Base-by-base conservation (phyloP, 1,140 invertebrate species). In the Lordiphosa stackelbergi region DNA sequence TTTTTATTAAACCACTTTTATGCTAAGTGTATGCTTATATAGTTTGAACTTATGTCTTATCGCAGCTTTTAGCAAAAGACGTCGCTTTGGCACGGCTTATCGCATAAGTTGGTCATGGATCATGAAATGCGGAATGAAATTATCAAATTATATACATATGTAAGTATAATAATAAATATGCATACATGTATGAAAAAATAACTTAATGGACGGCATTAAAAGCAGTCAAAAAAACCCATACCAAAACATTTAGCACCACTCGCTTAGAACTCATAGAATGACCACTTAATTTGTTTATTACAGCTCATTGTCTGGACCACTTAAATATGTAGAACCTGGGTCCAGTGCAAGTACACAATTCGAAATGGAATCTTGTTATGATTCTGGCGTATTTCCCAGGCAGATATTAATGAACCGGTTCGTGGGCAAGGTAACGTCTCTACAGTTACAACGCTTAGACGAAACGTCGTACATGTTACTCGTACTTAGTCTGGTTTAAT, bases 361-460 rank as follows among this genome's bases (percentile, higher is more conserved):
- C 6, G 11, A 19, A 45, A 45, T 45, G 34, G 24, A 31, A 46
- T 46, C 43, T 8, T 19, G 19, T 19, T 34, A 46, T 24, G 9
- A 46, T 10, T 35, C 16, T 5, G 11, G 38, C 24, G 72, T 69
- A 53, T 69, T 77, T 77, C 64, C 73, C 73, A 72, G 68, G 3
- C 52, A 41, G 60, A 69, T 60, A 59, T 77, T 56, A 57, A 64
- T 42, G 51, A 66, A 75, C 69, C 73, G 69, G 57, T 66, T 62
- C 54, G 42, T 42, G 49, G 45, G 43, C 53, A 63, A 56, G 45
- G 42, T 57, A 37, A 65, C 57, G 40, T 45, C 38, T 58, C 53
- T 55, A 63, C 53, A 69, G 36, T 41, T 61, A 42, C 12, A 54
- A 7, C 38, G 19, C 4, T 22, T 22, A 22, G 19, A 3, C 16